Percentiles rank a stretch among this genome's conserved stretches.
These are phyloP conservation scores for Celastrina argiolus DNA, from an alignment of 2,888 invertebrate species.

Conservation along the genomic window DNA sequence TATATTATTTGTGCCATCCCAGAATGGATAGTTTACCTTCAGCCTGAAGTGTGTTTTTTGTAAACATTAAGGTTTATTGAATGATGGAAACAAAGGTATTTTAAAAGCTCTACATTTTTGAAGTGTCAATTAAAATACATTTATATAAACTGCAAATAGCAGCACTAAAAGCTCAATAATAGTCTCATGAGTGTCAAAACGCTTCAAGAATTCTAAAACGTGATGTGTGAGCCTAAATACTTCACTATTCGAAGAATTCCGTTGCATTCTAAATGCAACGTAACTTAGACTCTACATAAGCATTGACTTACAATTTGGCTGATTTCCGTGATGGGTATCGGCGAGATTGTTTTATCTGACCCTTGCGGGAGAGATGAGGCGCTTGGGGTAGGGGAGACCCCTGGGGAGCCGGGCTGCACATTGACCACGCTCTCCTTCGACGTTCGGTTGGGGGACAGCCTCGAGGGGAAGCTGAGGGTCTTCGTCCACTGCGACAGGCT, in stretches of 20 bases:
- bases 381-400: slow-evolving; percentile 81
- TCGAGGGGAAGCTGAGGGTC: slow-evolving; percentile 91
- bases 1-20: slow-evolving; percentile 57
- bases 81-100: background rate
- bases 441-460: slow-evolving; percentile 88
- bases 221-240: slow-evolving; percentile 25
- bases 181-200: background rate
- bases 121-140: background rate
- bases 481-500: slow-evolving; percentile 94
- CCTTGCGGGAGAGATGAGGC: slow-evolving; percentile 77
- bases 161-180: slow-evolving; percentile 1
- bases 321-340: slow-evolving; percentile 81
- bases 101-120: background rate
- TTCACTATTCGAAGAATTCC: slow-evolving; percentile 12
- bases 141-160: background rate
- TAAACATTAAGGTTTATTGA: too few species aligned
- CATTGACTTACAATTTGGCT: slow-evolving; percentile 81
- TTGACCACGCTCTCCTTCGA: slow-evolving; percentile 84
- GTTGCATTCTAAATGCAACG: slow-evolving; percentile 25
- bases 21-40: slow-evolving; percentile 24
- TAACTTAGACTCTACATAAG: slow-evolving; percentile 30
- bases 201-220: slow-evolving; percentile 27
- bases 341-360: slow-evolving; percentile 74
- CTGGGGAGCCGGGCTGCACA: slow-evolving; percentile 74
- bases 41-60: slow-evolving; percentile 3